Base-by-base conservation (phyloP, 2,797 vertebrate genomes). In the Streptopelia turtur region DNA sequence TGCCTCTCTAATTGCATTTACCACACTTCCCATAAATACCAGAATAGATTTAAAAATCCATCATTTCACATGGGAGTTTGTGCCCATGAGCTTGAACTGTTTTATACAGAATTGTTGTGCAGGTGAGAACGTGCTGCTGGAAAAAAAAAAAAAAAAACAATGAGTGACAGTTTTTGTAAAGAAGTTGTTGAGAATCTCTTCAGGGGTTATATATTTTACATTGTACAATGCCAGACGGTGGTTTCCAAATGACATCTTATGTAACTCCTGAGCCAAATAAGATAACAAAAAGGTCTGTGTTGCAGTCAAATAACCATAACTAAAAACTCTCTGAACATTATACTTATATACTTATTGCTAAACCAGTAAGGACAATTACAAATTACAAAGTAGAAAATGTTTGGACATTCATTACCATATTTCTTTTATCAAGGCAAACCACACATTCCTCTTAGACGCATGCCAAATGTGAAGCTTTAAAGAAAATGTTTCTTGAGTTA, bases 361-460 rank as follows among this genome's bases (percentile, higher is more conserved):
- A 95, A 78, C 60, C 66, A 93, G 68, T 59, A 55, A 16, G 14
- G 78, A 83, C 83, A 91, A 50, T 94, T 71, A 43, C 81, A 91
- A 82, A 89, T 70, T 76, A 60, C 64, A 50, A 49, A 83, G 80
- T 61, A 86, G 74, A 82, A 93, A 84, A 90, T 3, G 43, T 55
- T 80, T 45, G 55, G 87, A 59, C 39, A 30, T n/a, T 93, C 92
- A 71, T 91, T 92, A 74, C 70, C 94, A 82, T 63, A 76, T 43
- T 92, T 90, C 89, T 83, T 82, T 77, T 41, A 47, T 77, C 79
- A 59, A 88, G 89, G 79, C 79, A 95, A 96, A 90, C 91, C 87
- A 2, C 89, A 79, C 64, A 69, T 91, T 96, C 68, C 68, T 92
- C 74, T 63, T 33, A 41, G 52, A 85, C 78, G n/a, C 57, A 84